phyloP scores from a whole-genome alignment of 2,113 vertebrate genomes.

The Chrysochloris asiatica region DNA sequence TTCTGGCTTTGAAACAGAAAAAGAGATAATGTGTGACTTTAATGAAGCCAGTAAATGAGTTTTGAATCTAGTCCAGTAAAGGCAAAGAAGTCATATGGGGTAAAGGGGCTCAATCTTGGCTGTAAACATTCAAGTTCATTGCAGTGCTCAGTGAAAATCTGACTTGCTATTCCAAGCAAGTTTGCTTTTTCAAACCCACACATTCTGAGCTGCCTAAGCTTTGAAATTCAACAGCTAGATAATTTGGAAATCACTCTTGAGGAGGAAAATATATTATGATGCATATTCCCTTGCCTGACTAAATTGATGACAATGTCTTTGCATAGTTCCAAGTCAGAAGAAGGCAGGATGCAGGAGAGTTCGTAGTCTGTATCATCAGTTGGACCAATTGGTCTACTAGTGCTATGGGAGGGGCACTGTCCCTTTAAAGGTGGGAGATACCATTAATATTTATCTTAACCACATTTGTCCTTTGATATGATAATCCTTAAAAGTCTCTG shows the following conservation, averaged over 20 bases:
- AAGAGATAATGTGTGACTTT: neutral
- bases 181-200: neutral
- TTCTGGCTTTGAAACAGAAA: slow-evolving; percentile 48
- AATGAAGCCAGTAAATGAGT: neutral
- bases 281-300: neutral
- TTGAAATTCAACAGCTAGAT: slow-evolving; percentile 70
- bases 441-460: neutral
- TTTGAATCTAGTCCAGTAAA: neutral
- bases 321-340: slow-evolving; percentile 1
- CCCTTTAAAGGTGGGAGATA: neutral
- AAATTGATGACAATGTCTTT: slow-evolving; percentile 30
- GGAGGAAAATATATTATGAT: slow-evolving; percentile 13
- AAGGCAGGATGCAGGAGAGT: neutral
- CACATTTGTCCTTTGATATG: neutral
- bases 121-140: neutral
- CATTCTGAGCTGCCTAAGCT: slow-evolving; percentile 9
- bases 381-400: neutral
- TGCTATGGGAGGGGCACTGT: neutral
- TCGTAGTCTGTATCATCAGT: slow-evolving; percentile 53
- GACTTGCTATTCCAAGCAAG: slow-evolving; percentile 31
- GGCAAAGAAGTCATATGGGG: neutral
- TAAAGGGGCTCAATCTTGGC: neutral
- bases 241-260: slow-evolving; percentile 59
- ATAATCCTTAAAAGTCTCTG: neutral
- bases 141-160: neutral